Evolutionary conservation across 2,888 invertebrate genomes (phyloP), one percentile per base, ranked within the genome.

Genomic region (Drosophila mercatorum): DNA sequence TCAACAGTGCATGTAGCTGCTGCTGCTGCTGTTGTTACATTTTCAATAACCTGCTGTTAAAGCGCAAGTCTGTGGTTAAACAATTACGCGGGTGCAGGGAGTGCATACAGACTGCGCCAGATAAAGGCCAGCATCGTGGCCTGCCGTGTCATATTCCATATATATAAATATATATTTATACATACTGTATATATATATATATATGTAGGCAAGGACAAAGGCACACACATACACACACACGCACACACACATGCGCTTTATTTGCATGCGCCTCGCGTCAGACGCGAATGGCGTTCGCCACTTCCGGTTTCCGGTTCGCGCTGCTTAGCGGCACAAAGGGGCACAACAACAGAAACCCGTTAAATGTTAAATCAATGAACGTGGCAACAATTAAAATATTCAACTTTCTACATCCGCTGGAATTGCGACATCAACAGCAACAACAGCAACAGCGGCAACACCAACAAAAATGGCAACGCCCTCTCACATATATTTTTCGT

Each of bases 311-410:
- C 89, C 88, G 89, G 62, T 67, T 38, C 40, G 44, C 72, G 56
- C 71, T 81, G 89, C 84, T 88, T 83, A 83, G 63, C 41, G 34
- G 5, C 41, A 53, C 28, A 49, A 57, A 55, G 26, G 41, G 55
- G 28, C 8, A 26, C 52, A 56, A 43, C 55, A 62, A 31, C 17
- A 17, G 17, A 38, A 43, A 6, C 56, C 49, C 52, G 44, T 78
- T 73, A 41, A 75, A 69, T 69, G 60, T 73, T 72, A 66, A 86
- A 84, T 73, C 82, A 80, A 84, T 84, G 68, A 77, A 74, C 77
- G 84, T 73, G 77, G 65, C 84, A 89, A 83, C 89, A 89, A 84
- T 85, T 89, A 89, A 84, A 89, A 89, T 89, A 87, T 84, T 81
- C 72, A 69, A 71, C 79, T 57, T 74, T 47, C 70, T 66, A 70